Evolutionary conservation across 2,888 invertebrate genomes (phyloP).

Genomic region (Muscina levida): DNA sequence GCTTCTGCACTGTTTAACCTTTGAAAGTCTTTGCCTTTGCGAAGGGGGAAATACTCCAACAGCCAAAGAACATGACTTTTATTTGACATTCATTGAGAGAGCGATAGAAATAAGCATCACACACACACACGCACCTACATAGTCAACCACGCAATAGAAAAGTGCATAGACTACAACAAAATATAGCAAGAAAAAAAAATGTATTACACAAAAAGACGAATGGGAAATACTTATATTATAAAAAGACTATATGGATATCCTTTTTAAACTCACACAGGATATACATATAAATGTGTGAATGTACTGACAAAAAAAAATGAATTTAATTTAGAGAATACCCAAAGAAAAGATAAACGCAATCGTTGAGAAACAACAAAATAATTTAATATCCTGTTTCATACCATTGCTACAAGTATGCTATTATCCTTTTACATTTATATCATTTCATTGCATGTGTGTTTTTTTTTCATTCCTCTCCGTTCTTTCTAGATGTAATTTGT

Average conservation of each 20-base stretch:
- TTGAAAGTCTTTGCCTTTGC: conserved; percentile 19
- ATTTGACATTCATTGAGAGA: conserved; percentile 65
- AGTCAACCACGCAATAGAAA: not conserved
- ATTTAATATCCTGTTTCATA: conserved; percentile 25
- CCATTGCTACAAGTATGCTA: not conserved
- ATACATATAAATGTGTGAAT: no score
- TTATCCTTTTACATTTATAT: conserved; percentile 30
- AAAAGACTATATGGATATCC: conserved; percentile 3
- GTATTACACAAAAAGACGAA: conserved; percentile 24
- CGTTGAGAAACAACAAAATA: conserved; percentile 16
- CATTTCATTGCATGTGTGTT: no score
- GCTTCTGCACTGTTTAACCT: conserved; percentile 17
- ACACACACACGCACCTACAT: not conserved
- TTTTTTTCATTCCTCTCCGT: not conserved
- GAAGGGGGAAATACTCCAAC: not conserved
- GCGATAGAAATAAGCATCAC: not conserved
- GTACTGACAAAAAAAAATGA: not conserved
- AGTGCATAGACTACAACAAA: conserved; percentile 21
- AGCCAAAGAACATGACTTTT: conserved; percentile 55
- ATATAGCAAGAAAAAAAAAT: no score
- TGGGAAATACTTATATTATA: conserved; percentile 16
- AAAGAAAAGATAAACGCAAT: no score
- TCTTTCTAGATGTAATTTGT: conserved; percentile 34
- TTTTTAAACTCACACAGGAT: not conserved
- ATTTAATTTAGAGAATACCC: conserved; percentile 1